Evolutionary conservation across 1,140 invertebrate genomes (phyloP).

Genomic region (Cherax destructor): DNA sequence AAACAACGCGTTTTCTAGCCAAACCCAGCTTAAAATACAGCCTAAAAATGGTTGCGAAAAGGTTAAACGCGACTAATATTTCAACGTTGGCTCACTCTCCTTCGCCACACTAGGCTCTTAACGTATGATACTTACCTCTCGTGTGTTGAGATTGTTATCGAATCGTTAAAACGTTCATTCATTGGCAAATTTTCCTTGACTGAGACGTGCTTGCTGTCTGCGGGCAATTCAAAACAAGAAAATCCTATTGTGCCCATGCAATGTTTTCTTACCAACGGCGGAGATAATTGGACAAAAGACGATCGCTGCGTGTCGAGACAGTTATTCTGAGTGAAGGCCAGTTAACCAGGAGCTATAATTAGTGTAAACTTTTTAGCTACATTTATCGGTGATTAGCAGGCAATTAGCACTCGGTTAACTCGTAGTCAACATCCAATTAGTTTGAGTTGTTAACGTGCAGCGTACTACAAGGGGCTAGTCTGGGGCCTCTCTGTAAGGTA

Average conservation of each 20-base stretch:
- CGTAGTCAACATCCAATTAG: not conserved
- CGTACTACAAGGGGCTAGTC: not conserved
- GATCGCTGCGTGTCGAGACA: not conserved
- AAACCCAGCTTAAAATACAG: no score
- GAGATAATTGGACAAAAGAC: not conserved
- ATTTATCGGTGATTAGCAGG: conserved; percentile 8
- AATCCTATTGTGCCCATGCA: not conserved
- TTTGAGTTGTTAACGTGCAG: not conserved
- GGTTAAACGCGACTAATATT: no score
- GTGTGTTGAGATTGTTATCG: no score
- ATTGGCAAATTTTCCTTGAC: no score
- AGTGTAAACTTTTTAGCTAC: not conserved
- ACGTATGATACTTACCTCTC: no score
- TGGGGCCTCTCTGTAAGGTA: not conserved
- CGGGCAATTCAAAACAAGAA: not conserved
- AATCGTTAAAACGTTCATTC: no score
- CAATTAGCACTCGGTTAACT: conserved; percentile 16
- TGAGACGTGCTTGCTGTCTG: not conserved
- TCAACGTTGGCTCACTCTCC: no score
- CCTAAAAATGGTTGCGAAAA: no score
- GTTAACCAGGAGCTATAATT: not conserved
- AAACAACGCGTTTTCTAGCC: no score
- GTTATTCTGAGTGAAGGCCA: not conserved
- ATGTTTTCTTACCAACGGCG: not conserved
- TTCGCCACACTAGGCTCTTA: no score